Conservation (phyloP, 2,797 vertebrate species). For the Thripadectes ignobilis region DNA sequence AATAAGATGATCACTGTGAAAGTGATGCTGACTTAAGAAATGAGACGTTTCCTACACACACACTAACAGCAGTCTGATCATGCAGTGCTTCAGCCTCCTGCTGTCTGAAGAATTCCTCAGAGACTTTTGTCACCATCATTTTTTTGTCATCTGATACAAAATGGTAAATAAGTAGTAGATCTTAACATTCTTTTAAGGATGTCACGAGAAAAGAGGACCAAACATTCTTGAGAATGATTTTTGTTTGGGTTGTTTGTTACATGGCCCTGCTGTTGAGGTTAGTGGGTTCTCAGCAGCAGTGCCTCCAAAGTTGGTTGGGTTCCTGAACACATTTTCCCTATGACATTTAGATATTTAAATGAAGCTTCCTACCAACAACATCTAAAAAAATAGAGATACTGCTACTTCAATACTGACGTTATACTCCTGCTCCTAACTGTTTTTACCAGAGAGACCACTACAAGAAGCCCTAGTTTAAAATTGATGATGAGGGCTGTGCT, state of each 20-base stretch:
- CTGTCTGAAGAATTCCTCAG: not conserved
- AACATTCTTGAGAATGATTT: not conserved
- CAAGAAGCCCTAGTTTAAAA: not conserved
- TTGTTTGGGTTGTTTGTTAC: not conserved
- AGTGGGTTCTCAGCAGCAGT: not conserved
- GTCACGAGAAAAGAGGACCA: not conserved
- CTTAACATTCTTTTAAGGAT: not conserved
- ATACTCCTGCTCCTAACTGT: not conserved
- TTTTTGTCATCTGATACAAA: not conserved
- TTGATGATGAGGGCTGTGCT: not conserved
- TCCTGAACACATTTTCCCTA: not conserved
- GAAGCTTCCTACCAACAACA: not conserved
- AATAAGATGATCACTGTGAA: not conserved
- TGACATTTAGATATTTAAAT: not conserved
- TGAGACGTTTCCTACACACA: rapidly evolving
- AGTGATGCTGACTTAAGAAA: not conserved
- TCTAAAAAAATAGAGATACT: not conserved
- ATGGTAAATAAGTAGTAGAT: not conserved
- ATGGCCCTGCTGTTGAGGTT: not conserved
- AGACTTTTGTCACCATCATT: not conserved
- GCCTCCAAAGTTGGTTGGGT: not conserved
- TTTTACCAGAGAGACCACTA: not conserved
- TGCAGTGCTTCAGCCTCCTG: not conserved
- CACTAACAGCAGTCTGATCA: not conserved
- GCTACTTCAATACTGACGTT: not conserved